phyloP scores from a whole-genome alignment of 2,797 vertebrate genomes.

The Echeneis naucrates region DNA sequence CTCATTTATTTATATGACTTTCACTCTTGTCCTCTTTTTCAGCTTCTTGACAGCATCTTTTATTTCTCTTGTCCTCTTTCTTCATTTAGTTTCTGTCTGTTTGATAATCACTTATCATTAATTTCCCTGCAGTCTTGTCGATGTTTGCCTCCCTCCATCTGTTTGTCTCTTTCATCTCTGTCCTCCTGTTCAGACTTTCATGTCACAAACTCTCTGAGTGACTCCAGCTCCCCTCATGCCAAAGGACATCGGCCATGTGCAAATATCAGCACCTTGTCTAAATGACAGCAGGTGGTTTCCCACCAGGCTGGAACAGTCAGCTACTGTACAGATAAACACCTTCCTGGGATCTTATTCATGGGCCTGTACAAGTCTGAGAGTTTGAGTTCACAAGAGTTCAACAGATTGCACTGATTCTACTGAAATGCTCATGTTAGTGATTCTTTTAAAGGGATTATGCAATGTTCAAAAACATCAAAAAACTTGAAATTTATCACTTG shows the following conservation, averaged over 20 bases:
- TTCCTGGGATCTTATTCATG: too few relatives aligned
- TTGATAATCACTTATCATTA: constrained; percentile 11
- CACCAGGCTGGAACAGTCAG: neutral
- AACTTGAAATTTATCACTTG: too few relatives aligned
- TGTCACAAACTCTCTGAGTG: neutral
- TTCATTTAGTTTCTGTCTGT: neutral
- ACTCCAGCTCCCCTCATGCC: neutral
- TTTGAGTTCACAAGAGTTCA: too few relatives aligned
- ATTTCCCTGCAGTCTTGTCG: constrained; percentile 20
- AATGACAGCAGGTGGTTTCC: neutral
- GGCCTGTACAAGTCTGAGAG: too few relatives aligned
- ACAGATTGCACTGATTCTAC: too few relatives aligned
- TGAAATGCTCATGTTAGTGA: too few relatives aligned
- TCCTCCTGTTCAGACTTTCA: neutral
- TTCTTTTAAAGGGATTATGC: too few relatives aligned
- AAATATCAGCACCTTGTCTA: neutral
- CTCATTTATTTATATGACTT: constrained; percentile 4
- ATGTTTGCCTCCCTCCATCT: neutral
- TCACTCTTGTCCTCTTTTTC: neutral
- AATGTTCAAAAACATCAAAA: too few relatives aligned
- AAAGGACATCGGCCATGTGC: neutral
- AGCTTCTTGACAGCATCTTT: neutral
- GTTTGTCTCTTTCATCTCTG: neutral
- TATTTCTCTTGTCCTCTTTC: neutral
- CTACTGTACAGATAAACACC: neutral